Base-by-base conservation (phyloP, 2,888 invertebrate species). In the Trissonchulus sp. region DNA sequence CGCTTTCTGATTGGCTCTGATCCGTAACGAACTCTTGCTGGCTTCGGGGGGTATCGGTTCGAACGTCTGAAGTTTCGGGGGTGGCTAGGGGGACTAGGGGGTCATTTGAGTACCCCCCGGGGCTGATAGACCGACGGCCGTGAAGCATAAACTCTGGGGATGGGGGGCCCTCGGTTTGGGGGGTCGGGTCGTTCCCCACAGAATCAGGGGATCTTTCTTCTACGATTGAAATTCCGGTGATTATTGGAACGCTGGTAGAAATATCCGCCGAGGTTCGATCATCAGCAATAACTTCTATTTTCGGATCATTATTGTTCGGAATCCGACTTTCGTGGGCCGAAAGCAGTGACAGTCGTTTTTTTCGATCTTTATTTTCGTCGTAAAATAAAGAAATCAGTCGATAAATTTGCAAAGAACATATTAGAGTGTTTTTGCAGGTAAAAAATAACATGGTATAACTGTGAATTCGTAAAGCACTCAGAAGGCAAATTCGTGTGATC, bases 391-490 rank as follows among this genome's bases (percentile, higher is more conserved):
- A 84, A 36, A 83, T 91, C 0, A 94, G 87, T 2, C 93, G 88
- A 83, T 94, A 94, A 75, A 93, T 87, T 84, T 94, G 93, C 0
- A 96, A 88, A 0, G 93, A 85, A 77, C 95, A 94, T 15, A 96
- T 94, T 84, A 93, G 86, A 0, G 91, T 91, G 82, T 93, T 93
- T 86, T 93, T 92, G 86, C 93, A 94, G 0, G 94, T 94, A 86
- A 96, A 96, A 87, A 96, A 96, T 77, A 95, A 92, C 84, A 95
- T 95, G 91, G 94, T 94, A 83, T 96, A 94, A 81, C 92, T 94
- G 79, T 94, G 91, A 37, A 95, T 93, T 79, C 90, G 89, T 85
- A 92, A 94, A 81, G 93, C 91, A 8, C 91, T 89, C 77, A 96
- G 94, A 68, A 96, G 90, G 36, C 94, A 88, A 1, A 95, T 88